Base-by-base conservation (phyloP, 2,113 vertebrate species). In the Tychaedon coryphoeus region DNA sequence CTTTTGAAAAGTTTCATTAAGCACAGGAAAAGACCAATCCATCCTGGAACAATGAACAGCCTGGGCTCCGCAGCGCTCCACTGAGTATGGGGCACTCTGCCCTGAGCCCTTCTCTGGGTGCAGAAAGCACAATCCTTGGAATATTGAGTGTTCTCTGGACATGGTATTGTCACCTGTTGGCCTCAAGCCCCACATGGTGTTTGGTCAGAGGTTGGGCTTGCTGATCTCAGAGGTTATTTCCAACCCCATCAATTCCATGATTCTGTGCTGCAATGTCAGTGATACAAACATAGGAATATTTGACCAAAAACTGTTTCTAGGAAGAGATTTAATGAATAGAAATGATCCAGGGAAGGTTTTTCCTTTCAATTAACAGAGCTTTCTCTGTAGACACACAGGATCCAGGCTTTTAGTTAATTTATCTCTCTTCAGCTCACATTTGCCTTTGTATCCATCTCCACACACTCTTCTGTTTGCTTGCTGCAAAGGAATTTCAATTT, bases 41-140 rank as follows among this genome's bases (percentile, higher is more conserved):
- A 65, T 50, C 57, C 38, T 22, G 11, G 70, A 84, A 48, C 29
- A 50, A 22, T 28, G 48, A 74, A 53, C 12, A 74, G 40, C 12
- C 60, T 31, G 64, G 45, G 64, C 54, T 33, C 60, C 0, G 0
- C 34, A 43, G 25, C 0, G 1, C 64, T 62, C 50, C 1, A 2
- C 31, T 28, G 31, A 10, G 13, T 6, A 1, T 13, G 51, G 62
- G 19, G 83, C 17, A 6, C 36, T 78, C 61, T 0, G 0, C 64
- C n/a, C 24, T 6, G 33, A 38, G 36, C 19, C 62, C 57, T 57
- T 33, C 11, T 78, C 47, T 42, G 54, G 61, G 14, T 40, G n/a
- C 36, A 76, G 43, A 43, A 85, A 50, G 25, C 38, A 33, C 16
- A 36, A 0, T 14, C 60, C 54, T 29, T 33, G 83, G 60, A 50